phyloP scores from a whole-genome alignment of 2,113 vertebrate species.

The Hypomesus transpacificus region DNA sequence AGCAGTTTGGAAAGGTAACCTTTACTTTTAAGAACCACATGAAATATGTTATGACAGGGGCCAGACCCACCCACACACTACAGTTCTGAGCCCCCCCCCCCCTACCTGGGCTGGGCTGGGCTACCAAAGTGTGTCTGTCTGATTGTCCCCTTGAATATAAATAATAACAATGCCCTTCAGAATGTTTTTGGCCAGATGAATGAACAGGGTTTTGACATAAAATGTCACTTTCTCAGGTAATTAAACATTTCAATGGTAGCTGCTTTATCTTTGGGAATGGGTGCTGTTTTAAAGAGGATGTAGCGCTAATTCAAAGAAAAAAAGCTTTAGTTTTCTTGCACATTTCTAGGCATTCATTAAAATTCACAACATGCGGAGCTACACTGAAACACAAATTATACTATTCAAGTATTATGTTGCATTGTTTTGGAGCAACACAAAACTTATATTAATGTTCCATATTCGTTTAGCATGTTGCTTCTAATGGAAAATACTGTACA shows the following conservation, averaged over 20 bases:
- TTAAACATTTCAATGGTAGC: not conserved
- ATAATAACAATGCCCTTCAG: no score
- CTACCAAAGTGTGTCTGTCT: no score
- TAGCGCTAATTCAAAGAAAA: slow-evolving; percentile 27
- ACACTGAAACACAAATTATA: no score
- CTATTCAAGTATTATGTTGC: no score
- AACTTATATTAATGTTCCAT: no score
- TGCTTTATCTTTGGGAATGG: slow-evolving; percentile 16
- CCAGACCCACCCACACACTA: not conserved
- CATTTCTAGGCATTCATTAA: not conserved
- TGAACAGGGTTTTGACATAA: slow-evolving; percentile 11
- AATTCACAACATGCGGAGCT: not conserved
- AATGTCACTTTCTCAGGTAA: slow-evolving; percentile 9
- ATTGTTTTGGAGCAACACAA: no score
- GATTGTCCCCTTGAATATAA: no score
- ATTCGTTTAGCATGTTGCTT: no score
- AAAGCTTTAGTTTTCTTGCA: not conserved
- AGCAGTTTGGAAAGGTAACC: slow-evolving; percentile 36
- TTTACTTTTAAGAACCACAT: slow-evolving; percentile 14
- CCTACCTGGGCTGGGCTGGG: no score
- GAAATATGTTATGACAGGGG: slow-evolving; percentile 26
- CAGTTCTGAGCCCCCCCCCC: no score
- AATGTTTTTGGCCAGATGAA: not conserved
- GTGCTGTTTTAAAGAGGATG: slow-evolving; percentile 20
- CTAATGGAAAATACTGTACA: no score